These are phyloP conservation scores for Caenorhabditis tropicalis DNA, from an alignment of 1,140 invertebrate species.

Conservation along the genomic window DNA sequence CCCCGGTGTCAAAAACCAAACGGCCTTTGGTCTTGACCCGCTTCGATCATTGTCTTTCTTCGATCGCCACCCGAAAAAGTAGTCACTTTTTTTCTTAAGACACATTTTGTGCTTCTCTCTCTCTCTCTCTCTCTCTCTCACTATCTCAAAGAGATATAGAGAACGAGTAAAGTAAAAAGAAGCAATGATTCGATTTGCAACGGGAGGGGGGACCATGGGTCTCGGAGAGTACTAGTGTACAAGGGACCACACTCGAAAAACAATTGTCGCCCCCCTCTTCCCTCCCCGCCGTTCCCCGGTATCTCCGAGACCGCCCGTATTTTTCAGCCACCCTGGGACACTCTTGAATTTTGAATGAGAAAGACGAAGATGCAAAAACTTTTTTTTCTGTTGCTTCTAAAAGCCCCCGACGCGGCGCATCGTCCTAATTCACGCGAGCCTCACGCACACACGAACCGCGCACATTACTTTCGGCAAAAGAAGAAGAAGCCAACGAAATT, in stretches of 20 bases:
- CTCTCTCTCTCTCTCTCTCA: background rate
- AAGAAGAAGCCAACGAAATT: background rate
- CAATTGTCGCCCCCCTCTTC: too few relatives aligned
- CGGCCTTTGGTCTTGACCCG: background rate
- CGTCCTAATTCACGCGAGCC: conserved; percentile 9
- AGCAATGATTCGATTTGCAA: conserved; percentile 37
- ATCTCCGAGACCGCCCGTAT: too few relatives aligned
- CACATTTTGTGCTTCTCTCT: background rate
- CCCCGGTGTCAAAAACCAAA: background rate
- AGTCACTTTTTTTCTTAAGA: too few relatives aligned
- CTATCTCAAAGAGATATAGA: background rate
- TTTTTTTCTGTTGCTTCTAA: too few relatives aligned
- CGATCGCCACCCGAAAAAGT: background rate
- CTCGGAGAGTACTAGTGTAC: background rate
- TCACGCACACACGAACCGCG: background rate
- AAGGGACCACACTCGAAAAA: background rate
- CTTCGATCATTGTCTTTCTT: background rate
- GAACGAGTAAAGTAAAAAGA: background rate
- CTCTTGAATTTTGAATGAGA: conserved; percentile 21
- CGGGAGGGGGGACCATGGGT: background rate
- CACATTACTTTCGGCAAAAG: background rate
- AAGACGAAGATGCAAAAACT: background rate
- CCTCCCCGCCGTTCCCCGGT: too few relatives aligned
- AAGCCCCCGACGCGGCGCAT: background rate
- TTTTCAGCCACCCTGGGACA: background rate